Base-by-base conservation (phyloP, 35 echinoderm and acorn worm species). In the Apostichopus japonicus region DNA sequence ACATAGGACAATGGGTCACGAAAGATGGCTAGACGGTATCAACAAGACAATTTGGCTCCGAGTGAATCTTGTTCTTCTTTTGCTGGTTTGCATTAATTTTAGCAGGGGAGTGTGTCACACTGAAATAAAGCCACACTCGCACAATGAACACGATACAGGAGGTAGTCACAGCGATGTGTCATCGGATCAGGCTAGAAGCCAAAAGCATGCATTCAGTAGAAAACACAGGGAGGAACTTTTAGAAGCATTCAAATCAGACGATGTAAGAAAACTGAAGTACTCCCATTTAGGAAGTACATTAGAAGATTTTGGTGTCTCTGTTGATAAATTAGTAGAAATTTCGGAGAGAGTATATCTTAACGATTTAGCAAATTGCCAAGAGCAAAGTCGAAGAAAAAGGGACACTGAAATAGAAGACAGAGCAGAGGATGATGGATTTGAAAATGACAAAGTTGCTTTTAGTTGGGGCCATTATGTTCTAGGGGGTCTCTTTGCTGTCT, bases 401-500 rank as follows among this genome's bases (percentile, higher is more conserved):
- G 54, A 56, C 23, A 24, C 10, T 8, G 61, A 33, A 25, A 33
- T 72, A 33, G 61, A 44, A 51, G 86, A 27, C 13, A 19, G n/a
- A 57, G 86, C 71, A 56, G 86, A 17, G 6, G 86, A 72, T 4
- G n/a, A 27, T 10, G 21, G 8, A 33, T 89, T 89, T 51, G 86
- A 89, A 13, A 89, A 73, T 73, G 86, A 89, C 86, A 72, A 33
- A 73, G 86, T 89, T 9, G 86, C 86, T 14, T 89, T 89, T 54
- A 89, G 86, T 72, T 89, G 86, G 86, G 86, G 86, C 4, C 8
- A 89, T n/a, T 57, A 27, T 52, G 86, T 89, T 0, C 72, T 89
- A 72, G 86, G 86, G 33, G 86, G 86, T 23, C 86, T 89, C 5
- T 89, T 89, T 89, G 86, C 86, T 72, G 86, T 89, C 19, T 73